Conservation (phyloP, 1,140 invertebrate species). For the Heterodera carotae region DNA sequence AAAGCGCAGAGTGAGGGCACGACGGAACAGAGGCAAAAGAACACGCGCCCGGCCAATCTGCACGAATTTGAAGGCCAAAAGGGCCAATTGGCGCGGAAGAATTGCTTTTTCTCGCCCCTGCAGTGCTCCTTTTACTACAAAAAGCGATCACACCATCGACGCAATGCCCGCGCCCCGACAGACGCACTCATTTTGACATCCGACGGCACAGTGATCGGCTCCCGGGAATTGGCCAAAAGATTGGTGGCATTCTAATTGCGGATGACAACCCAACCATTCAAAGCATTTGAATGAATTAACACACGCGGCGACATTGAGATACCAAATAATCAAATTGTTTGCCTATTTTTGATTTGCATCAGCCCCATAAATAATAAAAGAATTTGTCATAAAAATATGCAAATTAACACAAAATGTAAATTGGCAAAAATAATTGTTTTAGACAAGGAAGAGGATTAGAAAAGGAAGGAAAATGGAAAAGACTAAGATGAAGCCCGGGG, state of each 20-base stretch:
- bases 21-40: constrained; percentile 13
- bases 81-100: constrained; percentile 38
- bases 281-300: too few relatives aligned
- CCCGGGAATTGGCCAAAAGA: too few relatives aligned
- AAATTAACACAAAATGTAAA: too few relatives aligned
- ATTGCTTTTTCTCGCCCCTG: constrained; percentile 41
- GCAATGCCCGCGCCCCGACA: background rate
- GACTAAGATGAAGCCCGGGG: too few relatives aligned
- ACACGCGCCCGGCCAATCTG: constrained; percentile 5
- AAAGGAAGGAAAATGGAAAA: too few relatives aligned
- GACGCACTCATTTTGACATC: background rate
- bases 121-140: constrained; percentile 43
- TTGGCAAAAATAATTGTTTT: too few relatives aligned
- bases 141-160: background rate
- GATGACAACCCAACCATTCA: too few relatives aligned
- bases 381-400: too few relatives aligned
- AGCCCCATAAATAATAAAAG: background rate
- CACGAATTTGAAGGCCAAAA: constrained; percentile 34
- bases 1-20: constrained; percentile 4
- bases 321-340: background rate
- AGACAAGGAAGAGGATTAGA: too few relatives aligned
- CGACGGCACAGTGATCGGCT: background rate
- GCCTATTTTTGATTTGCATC: background rate
- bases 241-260: too few relatives aligned
- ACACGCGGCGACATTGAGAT: too few relatives aligned